phyloP scores from a whole-genome alignment of 2,888 invertebrate genomes.

The Frankliniella fusca region DNA sequence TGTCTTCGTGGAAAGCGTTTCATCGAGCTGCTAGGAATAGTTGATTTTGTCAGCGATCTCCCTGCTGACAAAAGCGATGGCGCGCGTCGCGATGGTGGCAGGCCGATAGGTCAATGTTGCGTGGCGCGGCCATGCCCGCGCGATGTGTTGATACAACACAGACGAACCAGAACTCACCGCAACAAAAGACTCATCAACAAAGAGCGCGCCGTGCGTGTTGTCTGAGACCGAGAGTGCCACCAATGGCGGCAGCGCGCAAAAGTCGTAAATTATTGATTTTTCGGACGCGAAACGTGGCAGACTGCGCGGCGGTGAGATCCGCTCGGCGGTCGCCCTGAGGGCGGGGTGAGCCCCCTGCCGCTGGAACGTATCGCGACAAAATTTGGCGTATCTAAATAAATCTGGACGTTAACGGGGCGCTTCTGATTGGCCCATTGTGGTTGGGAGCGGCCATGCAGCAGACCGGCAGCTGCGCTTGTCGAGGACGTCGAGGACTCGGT shows the following conservation, averaged over 20 bases:
- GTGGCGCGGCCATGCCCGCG: not conserved
- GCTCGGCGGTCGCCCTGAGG: not conserved
- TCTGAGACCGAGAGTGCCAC: not conserved
- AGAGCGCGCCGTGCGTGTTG: not conserved
- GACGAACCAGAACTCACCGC: not conserved
- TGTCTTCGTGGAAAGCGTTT: too few relatives aligned
- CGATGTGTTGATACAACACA: slow-evolving; percentile 6
- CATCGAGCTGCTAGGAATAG: too few relatives aligned
- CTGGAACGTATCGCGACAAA: not conserved
- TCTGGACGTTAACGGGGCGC: slow-evolving; percentile 23
- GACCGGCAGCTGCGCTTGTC: not conserved
- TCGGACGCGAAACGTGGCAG: not conserved
- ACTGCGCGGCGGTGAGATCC: not conserved
- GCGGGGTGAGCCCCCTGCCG: not conserved
- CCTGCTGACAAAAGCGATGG: not conserved
- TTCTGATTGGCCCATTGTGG: slow-evolving; percentile 19
- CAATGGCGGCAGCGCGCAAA: not conserved
- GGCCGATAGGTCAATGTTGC: slow-evolving; percentile 18
- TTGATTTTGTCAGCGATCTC: too few relatives aligned
- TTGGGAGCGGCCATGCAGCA: not conserved
- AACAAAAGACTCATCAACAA: slow-evolving; percentile 25
- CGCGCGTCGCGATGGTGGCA: not conserved
- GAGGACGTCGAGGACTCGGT: not conserved
- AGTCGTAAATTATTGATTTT: slow-evolving; percentile 24
- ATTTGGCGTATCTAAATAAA: slow-evolving; percentile 26